Base-by-base conservation (phyloP, 2,888 invertebrate species). In the Netelia fuscicornis region DNA sequence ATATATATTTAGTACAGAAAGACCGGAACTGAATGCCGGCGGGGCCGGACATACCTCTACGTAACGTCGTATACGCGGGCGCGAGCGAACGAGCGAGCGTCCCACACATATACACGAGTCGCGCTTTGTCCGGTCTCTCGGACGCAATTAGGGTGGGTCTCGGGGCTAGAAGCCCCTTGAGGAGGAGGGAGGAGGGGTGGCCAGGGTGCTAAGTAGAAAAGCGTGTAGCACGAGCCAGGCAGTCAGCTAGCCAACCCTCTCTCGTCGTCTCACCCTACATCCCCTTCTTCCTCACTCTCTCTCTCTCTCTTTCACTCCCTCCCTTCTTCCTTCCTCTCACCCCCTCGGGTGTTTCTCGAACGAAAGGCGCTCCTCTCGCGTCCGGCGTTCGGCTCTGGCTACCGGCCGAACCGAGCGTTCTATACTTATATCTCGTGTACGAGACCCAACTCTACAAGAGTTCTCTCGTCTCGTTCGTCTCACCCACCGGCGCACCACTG, bases 131-230 rank as follows among this genome's bases (percentile, higher is more conserved):
- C 93, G 90, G 90, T 93, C 93, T 84, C 93, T 93, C 93, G 93
- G 93, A 93, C 93, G 93, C 93, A 93, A 93, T 93, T 93, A 93
- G 93, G 93, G 93, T 92, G 93, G 93, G 93, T 91, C 92, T 85
- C 87, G 71, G 87, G 86, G 81, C 89, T 91, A 90, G 89, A 89
- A 89, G 88, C 90, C 92, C 92, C 91, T 90, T 89, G 80, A 89
- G 90, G 91, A 89, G 90, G 91, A 17, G 17, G 17, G 17, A 17
- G 17, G 17, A 17, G 17, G 17, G 91, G 90, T 89, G 89, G 89
- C 90, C 86, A 52, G 85, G 74, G 89, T 89, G 91, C 91, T 93
- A 93, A 93, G 93, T 93, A 93, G 93, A 93, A 93, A 93, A 93
- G 93, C 93, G 93, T 93, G 93, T 93, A 91, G 85, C 87, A 76